Percentiles rank a stretch among this genome's conserved stretches.
Evolutionary conservation across 2,797 vertebrate genomes (phyloP).

Genomic region (Pempheris klunzingeri): DNA sequence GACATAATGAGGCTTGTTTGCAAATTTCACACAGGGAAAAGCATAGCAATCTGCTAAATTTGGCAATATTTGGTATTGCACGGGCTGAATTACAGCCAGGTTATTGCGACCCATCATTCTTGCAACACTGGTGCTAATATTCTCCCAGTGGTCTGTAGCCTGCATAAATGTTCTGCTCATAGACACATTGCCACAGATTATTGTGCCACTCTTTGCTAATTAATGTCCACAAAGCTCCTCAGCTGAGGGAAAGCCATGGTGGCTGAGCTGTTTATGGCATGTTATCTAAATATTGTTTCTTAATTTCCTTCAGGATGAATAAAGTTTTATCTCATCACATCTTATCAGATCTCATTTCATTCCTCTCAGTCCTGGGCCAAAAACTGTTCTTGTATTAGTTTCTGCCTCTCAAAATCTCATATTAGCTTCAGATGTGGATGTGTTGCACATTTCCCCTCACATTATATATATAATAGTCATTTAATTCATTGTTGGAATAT

Average conservation of each 20-base stretch:
- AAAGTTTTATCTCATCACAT: background rate
- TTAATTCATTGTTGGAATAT: background rate
- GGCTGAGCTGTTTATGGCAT: background rate
- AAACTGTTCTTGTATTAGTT: too few species aligned
- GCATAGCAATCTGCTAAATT: conserved; percentile 28
- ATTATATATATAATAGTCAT: background rate
- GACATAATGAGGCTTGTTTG: conserved; percentile 58
- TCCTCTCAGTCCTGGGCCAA: too few species aligned
- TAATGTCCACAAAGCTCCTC: background rate
- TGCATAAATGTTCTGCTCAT: background rate
- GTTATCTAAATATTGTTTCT: background rate
- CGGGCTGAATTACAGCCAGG: conserved; percentile 9
- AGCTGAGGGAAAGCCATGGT: conserved; percentile 6
- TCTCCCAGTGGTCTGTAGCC: conserved; percentile 3
- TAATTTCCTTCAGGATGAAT: background rate
- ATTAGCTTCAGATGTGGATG: too few species aligned
- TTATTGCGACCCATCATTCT: conserved; percentile 16
- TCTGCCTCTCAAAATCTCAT: too few species aligned
- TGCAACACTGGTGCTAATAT: conserved; percentile 3
- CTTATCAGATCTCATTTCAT: background rate
- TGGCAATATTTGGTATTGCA: conserved; percentile 27
- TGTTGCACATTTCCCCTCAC: too few species aligned
- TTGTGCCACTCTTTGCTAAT: background rate
- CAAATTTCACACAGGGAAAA: conserved; percentile 39
- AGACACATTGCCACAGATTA: conserved; percentile 8